Conservation (phyloP, 2,797 vertebrate genomes). For the Hafferia zeledoni region DNA sequence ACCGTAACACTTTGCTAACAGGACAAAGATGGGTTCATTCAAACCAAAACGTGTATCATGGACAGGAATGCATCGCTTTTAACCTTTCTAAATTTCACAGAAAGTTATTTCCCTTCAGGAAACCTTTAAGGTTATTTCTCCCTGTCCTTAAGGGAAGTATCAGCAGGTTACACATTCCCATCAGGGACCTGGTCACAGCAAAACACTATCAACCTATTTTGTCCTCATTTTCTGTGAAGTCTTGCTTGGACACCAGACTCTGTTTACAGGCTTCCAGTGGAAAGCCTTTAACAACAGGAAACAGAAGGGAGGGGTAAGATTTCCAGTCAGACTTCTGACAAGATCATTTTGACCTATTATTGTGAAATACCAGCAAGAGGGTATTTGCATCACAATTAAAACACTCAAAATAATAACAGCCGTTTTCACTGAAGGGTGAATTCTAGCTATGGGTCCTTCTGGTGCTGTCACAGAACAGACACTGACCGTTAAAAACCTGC, state of each 20-base stretch:
- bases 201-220: constrained; percentile 27
- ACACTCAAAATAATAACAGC: constrained; percentile 38
- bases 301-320: constrained; percentile 59
- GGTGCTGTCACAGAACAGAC: constrained; percentile 34
- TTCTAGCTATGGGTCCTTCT: constrained; percentile 29
- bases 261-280: constrained; percentile 56
- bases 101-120: constrained; percentile 25
- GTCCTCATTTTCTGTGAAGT: constrained; percentile 38
- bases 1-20: neutral
- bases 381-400: constrained; percentile 65
- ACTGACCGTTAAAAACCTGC: constrained; percentile 49
- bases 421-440: constrained; percentile 37
- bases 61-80: constrained; percentile 7
- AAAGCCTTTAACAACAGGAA: constrained; percentile 65
- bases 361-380: constrained; percentile 57
- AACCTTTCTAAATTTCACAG: constrained; percentile 7
- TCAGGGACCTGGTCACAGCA: constrained; percentile 5
- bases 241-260: constrained; percentile 22
- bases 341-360: constrained; percentile 45
- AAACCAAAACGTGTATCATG: neutral
- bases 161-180: constrained; percentile 14
- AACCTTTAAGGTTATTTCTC: constrained; percentile 21
- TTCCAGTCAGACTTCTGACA: constrained; percentile 63
- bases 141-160: neutral
- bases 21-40: neutral